Conservation (phyloP, 53 echinoderm and acorn worm genomes). For the Hippasteria phrygiana region DNA sequence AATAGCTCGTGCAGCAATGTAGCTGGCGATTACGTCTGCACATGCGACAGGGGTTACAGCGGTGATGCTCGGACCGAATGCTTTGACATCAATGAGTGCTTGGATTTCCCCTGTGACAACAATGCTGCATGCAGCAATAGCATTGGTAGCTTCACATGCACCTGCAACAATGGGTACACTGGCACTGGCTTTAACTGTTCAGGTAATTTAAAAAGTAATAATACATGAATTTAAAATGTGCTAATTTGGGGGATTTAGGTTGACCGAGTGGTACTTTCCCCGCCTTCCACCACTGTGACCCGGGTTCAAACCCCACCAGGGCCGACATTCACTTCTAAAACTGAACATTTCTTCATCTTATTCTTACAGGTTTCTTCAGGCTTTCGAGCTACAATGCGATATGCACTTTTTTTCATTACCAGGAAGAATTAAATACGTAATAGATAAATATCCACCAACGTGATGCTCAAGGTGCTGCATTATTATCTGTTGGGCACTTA, state of each 20-base stretch:
- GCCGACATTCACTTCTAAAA: no score
- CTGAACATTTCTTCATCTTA: no score
- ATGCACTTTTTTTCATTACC: no score
- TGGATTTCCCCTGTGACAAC: slow-evolving; percentile 69
- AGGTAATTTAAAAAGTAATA: slow-evolving; percentile 64
- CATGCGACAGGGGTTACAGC: slow-evolving; percentile 72
- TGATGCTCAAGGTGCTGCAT: no score
- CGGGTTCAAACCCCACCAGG: no score
- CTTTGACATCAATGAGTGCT: slow-evolving; percentile 81
- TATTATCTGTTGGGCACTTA: no score
- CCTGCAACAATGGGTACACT: slow-evolving; percentile 73
- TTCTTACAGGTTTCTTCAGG: no score
- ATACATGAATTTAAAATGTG: neutral
- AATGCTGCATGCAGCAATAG: slow-evolving; percentile 79
- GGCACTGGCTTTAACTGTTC: slow-evolving; percentile 68
- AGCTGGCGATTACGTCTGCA: slow-evolving; percentile 80
- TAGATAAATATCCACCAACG: no score
- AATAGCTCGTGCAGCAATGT: slow-evolving; percentile 75
- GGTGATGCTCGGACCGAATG: slow-evolving; percentile 74
- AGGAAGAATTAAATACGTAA: no score
- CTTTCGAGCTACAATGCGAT: no score
- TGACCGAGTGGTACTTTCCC: no score
- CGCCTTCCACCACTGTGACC: no score
- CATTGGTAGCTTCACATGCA: slow-evolving; percentile 77
- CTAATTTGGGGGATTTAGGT: neutral